Conservation (phyloP, 2,797 vertebrate genomes). For the Rhinoraja longicauda region DNA sequence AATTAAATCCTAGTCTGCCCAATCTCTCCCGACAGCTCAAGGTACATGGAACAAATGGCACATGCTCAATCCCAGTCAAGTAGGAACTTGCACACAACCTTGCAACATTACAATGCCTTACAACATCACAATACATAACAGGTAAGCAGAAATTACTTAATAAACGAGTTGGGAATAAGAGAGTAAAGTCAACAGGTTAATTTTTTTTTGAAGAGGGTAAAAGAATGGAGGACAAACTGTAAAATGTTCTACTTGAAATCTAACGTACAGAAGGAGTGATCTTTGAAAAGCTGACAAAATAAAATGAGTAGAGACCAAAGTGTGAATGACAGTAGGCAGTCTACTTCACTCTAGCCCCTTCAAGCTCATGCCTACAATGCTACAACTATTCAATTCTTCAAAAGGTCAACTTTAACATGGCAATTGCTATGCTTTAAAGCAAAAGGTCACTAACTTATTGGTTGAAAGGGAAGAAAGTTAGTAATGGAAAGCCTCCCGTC, state of each 20-base stretch:
- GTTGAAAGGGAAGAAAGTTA: background rate
- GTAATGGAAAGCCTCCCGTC: background rate
- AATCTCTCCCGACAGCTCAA: no score
- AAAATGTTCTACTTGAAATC: background rate
- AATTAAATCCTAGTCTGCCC: no score
- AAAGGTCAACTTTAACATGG: constrained; percentile 11
- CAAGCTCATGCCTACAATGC: background rate
- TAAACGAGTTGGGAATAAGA: background rate
- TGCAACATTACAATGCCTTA: no score
- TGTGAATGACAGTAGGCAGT: background rate
- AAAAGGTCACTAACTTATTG: constrained; percentile 15
- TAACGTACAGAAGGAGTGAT: background rate
- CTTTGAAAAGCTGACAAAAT: background rate
- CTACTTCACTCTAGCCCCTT: background rate
- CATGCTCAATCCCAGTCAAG: no score
- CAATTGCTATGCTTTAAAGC: background rate
- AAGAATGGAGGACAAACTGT: background rate
- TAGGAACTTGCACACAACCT: no score
- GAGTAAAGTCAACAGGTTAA: background rate
- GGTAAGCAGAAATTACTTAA: no score
- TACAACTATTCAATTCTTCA: background rate
- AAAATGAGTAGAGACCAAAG: background rate
- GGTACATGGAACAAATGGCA: no score
- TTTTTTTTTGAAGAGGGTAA: background rate
- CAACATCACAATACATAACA: background rate